Conservation (phyloP, 2,113 vertebrate genomes). For the Urocitellus parryii region DNA sequence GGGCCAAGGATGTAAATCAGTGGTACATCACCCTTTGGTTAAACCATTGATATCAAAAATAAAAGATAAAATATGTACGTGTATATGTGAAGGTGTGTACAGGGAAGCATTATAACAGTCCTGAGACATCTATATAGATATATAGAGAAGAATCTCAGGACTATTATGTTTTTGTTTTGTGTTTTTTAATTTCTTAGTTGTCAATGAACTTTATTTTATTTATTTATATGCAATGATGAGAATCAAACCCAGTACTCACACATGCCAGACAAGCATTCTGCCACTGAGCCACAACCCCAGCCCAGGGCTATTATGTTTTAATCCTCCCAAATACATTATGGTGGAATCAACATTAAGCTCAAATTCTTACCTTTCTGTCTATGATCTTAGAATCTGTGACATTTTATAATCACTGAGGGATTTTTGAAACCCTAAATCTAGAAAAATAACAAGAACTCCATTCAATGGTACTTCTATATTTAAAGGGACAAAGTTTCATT, state of each 20-base stretch:
- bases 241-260: too few relatives aligned
- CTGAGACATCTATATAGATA: not conserved
- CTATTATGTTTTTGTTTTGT: not conserved
- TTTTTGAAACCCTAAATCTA: conserved; percentile 42
- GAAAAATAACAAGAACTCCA: not conserved
- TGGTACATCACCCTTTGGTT: too few relatives aligned
- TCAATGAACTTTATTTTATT: too few relatives aligned
- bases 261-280: too few relatives aligned
- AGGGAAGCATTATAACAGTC: not conserved
- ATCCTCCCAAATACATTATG: not conserved
- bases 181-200: too few relatives aligned
- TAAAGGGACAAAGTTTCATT: not conserved
- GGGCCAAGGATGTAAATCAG: too few relatives aligned
- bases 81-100: not conserved
- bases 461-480: not conserved
- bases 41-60: too few relatives aligned
- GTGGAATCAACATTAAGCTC: not conserved
- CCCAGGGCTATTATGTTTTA: not conserved
- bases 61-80: not conserved
- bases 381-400: not conserved
- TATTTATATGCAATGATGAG: too few relatives aligned
- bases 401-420: conserved; percentile 20
- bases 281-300: too few relatives aligned
- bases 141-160: not conserved
- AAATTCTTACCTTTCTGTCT: conserved; percentile 1